Conservation (phyloP, 2,888 invertebrate species). For the Ornithoptera priamus region DNA sequence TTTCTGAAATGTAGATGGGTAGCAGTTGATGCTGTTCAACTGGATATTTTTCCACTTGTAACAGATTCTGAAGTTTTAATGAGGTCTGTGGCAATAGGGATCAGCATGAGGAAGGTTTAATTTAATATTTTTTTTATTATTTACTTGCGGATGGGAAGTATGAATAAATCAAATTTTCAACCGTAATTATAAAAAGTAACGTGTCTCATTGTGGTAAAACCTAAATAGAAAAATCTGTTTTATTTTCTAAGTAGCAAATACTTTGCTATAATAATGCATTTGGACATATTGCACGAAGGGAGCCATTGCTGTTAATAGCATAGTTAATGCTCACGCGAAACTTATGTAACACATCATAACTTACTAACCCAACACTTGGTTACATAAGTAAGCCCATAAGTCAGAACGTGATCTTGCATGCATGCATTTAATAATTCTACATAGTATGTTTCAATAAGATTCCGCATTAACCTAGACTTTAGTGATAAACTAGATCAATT, state of each 20-base stretch:
- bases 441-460: background rate
- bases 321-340: background rate
- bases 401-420: background rate
- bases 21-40: background rate
- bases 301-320: background rate
- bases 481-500: background rate
- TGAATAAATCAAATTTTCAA: too few species aligned
- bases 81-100: too few species aligned
- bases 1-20: background rate
- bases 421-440: background rate
- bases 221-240: too few species aligned
- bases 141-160: too few species aligned
- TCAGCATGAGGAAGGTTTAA: too few species aligned
- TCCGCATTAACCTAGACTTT: background rate
- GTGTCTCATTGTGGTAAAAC: too few species aligned
- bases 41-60: background rate
- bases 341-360: background rate
- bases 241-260: too few species aligned
- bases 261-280: background rate
- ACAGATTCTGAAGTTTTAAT: too few species aligned
- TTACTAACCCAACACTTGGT: background rate
- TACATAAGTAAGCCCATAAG: background rate
- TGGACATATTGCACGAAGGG: background rate
- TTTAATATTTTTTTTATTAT: too few species aligned
- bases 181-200: too few species aligned